phyloP scores from a whole-genome alignment of 2,113 vertebrate genomes.

The Catharus fuscescens region DNA sequence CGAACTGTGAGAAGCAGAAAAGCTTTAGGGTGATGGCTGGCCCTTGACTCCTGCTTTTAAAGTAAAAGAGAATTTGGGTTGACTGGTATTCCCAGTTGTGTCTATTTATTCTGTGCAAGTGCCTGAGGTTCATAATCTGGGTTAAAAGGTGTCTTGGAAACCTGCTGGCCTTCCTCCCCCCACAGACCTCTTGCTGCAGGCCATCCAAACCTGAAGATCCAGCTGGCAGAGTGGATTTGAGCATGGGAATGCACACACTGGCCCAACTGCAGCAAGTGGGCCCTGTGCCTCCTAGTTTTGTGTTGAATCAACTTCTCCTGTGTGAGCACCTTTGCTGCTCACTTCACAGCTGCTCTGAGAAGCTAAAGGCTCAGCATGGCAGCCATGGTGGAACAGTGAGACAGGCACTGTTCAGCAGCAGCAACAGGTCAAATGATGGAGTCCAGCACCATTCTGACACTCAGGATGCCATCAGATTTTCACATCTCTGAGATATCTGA shows the following conservation, averaged over 20 bases:
- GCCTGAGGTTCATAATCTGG: background rate
- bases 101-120: background rate
- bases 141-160: background rate
- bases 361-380: background rate
- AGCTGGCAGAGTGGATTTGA: background rate
- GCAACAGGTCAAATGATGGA: background rate
- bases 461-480: background rate
- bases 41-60: background rate
- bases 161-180: background rate
- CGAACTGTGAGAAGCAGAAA: background rate
- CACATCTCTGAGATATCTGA: background rate
- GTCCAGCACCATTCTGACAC: background rate
- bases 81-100: background rate
- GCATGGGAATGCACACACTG: rapidly evolving
- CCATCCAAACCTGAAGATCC: background rate
- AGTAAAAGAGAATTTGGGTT: background rate
- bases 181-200: background rate
- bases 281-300: background rate
- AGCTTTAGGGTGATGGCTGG: background rate
- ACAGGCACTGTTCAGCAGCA: background rate
- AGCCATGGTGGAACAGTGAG: background rate
- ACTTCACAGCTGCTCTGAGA: background rate
- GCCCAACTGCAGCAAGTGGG: background rate
- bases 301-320: background rate
- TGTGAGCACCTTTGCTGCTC: background rate